These are phyloP conservation scores for Sinella curviseta DNA, from an alignment of 1,140 invertebrate species.

Conservation along the genomic window DNA sequence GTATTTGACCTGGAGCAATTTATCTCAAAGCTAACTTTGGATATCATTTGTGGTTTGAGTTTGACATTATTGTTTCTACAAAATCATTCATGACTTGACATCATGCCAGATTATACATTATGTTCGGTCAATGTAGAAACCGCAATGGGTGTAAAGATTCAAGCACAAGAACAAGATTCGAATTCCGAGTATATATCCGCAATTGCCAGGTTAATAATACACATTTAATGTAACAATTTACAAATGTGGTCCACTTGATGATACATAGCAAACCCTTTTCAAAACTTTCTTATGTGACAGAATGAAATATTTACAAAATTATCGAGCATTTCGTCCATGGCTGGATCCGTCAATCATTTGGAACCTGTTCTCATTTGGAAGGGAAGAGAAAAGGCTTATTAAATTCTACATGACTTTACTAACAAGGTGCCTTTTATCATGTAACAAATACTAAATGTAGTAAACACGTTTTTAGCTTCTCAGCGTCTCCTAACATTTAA, in stretches of 20 bases:
- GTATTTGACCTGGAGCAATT: constrained; percentile 58
- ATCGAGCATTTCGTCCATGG: constrained; percentile 58
- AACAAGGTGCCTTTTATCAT: constrained; percentile 41
- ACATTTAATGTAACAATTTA: background rate
- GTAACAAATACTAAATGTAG: constrained; percentile 50
- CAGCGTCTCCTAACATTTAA: no score
- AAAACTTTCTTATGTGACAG: constrained; percentile 27
- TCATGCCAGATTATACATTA: constrained; percentile 11
- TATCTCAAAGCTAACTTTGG: constrained; percentile 61
- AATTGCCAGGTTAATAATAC: constrained; percentile 51
- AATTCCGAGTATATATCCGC: constrained; percentile 63
- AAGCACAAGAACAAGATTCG: constrained; percentile 55
- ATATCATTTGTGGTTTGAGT: constrained; percentile 59
- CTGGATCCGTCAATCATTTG: constrained; percentile 58
- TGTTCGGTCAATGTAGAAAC: constrained; percentile 61
- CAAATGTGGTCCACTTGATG: background rate
- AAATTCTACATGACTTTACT: constrained; percentile 34
- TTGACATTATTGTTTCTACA: no score
- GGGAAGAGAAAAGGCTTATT: constrained; percentile 41
- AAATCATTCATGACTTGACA: background rate
- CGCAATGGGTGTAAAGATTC: constrained; percentile 66
- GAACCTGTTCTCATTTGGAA: constrained; percentile 51
- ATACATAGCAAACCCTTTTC: background rate
- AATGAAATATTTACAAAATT: constrained; percentile 31
- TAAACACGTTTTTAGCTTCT: constrained; percentile 24